Evolutionary conservation across 2,797 vertebrate species (phyloP), one percentile per base, ranked within the genome.

Genomic region (Spizella passerina): DNA sequence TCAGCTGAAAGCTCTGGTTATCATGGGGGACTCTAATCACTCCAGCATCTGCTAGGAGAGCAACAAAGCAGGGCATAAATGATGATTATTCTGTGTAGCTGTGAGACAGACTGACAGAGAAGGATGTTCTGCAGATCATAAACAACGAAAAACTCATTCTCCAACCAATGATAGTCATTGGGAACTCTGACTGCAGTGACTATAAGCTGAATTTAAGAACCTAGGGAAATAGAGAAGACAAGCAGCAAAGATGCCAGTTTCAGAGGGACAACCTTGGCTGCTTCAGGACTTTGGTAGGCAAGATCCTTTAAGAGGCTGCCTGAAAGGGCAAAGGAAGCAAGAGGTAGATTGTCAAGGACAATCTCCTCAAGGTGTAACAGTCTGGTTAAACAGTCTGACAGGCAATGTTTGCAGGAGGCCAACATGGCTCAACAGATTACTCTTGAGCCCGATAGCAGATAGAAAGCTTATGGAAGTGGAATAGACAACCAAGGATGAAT

Each of bases 401-500:
- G 18, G 23, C 5, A 59, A 9, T 7, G 53, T 44, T 49, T 26
- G 3, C 49, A 72, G 17, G 17, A 77, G 39, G 24, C 9, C 24
- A 64, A 0, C 55, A 36, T 8, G 19, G 55, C 29, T 57, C 29
- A 59, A 36, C 39, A 82, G 26, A 55, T 64, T 39, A 15, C 16
- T 49, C 17, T 21, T 52, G 29, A 52, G 17, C 30, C n/a, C 4
- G 7, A 27, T 64, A 27, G 10, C n/a, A 55, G n/a, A 79, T 69
- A 75, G 27, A 8, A 83, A 50, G 5, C 8, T 59, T 77, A 26
- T 22, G n/a, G 44, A 53, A 88, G 55, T 53, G 12, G 29, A 46
- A 55, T 20, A 29, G 20, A 38, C 0, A 6, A 56, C 8, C 26
- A 47, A 44, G 23, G 19, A 65, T 0, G 0, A 86, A 69, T 49